Evolutionary conservation across 1,140 invertebrate genomes (phyloP).

Genomic region (Cyclargus thomasi): DNA sequence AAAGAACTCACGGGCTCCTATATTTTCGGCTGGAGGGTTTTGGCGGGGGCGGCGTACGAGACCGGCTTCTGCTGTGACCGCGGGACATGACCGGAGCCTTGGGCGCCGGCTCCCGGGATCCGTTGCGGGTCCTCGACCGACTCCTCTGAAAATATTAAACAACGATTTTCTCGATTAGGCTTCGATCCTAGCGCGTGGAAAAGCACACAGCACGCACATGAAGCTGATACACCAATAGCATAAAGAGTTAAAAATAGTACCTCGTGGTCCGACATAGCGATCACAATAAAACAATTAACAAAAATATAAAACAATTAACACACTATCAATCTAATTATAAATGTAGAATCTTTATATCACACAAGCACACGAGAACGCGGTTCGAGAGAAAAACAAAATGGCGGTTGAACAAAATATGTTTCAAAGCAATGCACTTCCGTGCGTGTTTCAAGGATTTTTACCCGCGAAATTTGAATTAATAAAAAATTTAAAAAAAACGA

Average conservation of each 20-base stretch:
- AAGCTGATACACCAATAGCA: slow-evolving; percentile 29
- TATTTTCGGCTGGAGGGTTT: slow-evolving; percentile 63
- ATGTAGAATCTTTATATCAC: slow-evolving; percentile 39
- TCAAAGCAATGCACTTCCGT: background rate
- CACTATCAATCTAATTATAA: slow-evolving; percentile 56
- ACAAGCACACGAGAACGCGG: slow-evolving; percentile 44
- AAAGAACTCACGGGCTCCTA: slow-evolving; percentile 60
- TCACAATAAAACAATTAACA: slow-evolving; percentile 39
- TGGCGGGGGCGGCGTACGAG: slow-evolving; percentile 66
- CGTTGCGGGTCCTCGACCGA: slow-evolving; percentile 68
- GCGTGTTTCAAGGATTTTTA: background rate
- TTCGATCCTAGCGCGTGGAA: slow-evolving; percentile 35
- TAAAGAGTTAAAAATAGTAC: slow-evolving; percentile 58
- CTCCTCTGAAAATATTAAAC: slow-evolving; percentile 60
- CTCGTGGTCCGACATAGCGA: slow-evolving; percentile 72
- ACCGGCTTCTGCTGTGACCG: slow-evolving; percentile 68
- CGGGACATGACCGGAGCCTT: slow-evolving; percentile 64
- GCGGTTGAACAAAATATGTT: slow-evolving; percentile 32
- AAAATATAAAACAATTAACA: slow-evolving; percentile 42
- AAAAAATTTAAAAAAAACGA: background rate
- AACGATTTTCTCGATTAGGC: slow-evolving; percentile 6
- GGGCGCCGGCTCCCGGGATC: slow-evolving; percentile 59
- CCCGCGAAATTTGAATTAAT: background rate
- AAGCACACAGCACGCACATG: slow-evolving; percentile 24
- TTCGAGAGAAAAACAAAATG: slow-evolving; percentile 65